Base-by-base conservation (phyloP, 2,113 vertebrate species). In the Hylia prasina region DNA sequence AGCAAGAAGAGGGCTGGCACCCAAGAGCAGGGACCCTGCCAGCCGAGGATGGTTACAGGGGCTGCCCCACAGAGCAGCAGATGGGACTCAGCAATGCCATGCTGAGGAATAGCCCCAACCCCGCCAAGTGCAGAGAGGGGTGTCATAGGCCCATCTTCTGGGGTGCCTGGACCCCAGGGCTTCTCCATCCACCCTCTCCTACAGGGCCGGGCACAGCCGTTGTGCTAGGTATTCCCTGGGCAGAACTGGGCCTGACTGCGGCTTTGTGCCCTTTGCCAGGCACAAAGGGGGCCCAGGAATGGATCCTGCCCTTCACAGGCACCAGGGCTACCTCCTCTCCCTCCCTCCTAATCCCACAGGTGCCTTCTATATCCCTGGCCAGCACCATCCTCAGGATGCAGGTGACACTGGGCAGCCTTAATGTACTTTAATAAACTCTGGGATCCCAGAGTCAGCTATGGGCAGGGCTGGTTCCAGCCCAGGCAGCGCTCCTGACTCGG, bases 401-500 rank as follows among this genome's bases (percentile, higher is more conserved):
- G 57, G 47, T 81, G 65, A 85, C 91, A 45, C 54, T 3, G 7
- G 16, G 71, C 16, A 79, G 71, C 88, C 58, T 85, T 15, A 3
- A 44, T 8, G n/a, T 18, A 23, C 25, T 91, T 92, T 94, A 94
- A 86, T 91, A 15, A 77, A 30, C 10, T 15, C 54, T 25, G 6
- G 28, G 25, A 21, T 39, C 84, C 75, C 70, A 51, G 10, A 45
- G 40, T 28, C 18, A 7, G 19, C 40, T 79, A 35, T 1, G 5
- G 40, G 35, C 84, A 57, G n/a, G 42, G 30, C 57, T 4, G 2
- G 20, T 60, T 58, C 39, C 6, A 31, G 42, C 56, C 42, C 4
- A 23, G 68, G 35, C 50, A 39, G 53, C 0, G 0, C 15, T 60
- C 20, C 31, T 5, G 4, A 20, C 65, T 82, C 0, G 0, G 23